phyloP scores from a whole-genome alignment of 2,113 vertebrate species.

The Dasyurus viverrinus region DNA sequence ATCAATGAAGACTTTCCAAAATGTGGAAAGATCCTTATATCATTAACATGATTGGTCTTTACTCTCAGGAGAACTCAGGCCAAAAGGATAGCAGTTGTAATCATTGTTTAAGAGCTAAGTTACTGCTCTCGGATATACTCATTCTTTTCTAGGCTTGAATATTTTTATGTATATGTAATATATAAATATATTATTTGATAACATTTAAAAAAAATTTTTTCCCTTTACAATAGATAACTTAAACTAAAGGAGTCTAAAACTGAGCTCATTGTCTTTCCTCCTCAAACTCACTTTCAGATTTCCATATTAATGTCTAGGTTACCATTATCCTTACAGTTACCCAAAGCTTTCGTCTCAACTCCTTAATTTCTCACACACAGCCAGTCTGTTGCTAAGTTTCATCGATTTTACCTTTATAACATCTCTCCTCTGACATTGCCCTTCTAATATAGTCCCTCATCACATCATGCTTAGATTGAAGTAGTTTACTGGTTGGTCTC shows the following conservation, averaged over 20 bases:
- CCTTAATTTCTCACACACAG: background rate
- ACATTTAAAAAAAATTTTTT: background rate
- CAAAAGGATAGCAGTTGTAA: background rate
- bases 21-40: too few species aligned
- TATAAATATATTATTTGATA: too few species aligned
- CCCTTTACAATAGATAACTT: background rate
- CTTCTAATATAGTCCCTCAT: background rate
- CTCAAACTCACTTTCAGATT: background rate
- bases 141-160: conserved; percentile 19
- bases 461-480: background rate
- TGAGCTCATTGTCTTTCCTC: background rate
- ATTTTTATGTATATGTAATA: background rate
- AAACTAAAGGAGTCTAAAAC: background rate
- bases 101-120: conserved; percentile 27
- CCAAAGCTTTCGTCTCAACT: background rate
- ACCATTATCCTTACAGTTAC: background rate
- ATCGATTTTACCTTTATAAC: background rate
- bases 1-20: too few species aligned
- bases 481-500: background rate
- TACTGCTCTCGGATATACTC: background rate
- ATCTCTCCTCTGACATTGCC: background rate
- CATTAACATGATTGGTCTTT: too few species aligned
- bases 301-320: background rate
- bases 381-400: background rate
- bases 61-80: background rate